Conservation (phyloP, 2,113 vertebrate species). For the Callopanchax toddi region DNA sequence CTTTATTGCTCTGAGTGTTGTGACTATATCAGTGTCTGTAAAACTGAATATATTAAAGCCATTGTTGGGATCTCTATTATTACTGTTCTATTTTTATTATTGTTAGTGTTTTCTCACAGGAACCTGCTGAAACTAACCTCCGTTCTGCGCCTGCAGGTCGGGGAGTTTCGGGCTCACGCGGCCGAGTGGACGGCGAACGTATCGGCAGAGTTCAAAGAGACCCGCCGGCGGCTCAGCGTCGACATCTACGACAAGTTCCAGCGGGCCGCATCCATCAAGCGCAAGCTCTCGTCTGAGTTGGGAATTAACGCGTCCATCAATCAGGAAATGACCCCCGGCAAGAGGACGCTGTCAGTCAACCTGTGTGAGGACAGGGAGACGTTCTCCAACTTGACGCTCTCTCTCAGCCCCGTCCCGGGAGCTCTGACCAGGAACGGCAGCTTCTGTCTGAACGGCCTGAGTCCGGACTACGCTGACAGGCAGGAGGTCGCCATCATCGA, state of each 20-base stretch:
- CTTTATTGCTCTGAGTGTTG: no score
- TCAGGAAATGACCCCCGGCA: conserved; percentile 93
- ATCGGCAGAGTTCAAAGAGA: conserved; percentile 98
- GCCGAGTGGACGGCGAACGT: conserved; percentile 98
- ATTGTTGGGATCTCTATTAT: no score
- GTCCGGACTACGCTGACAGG: conserved; percentile 86
- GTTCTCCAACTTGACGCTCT: conserved; percentile 78
- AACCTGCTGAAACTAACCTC: background rate
- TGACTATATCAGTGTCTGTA: no score
- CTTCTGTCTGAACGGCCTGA: conserved; percentile 96
- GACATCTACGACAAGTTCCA: conserved; percentile 99
- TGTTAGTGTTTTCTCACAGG: no score
- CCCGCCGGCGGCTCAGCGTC: conserved; percentile 91
- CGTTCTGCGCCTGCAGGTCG: conserved; percentile 81
- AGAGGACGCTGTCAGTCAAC: conserved; percentile 93
- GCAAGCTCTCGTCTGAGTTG: conserved; percentile 94
- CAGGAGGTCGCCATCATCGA: conserved; percentile 91
- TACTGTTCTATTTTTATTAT: no score
- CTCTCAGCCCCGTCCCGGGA: conserved; percentile 74
- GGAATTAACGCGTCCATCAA: conserved; percentile 81
- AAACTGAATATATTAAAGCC: no score
- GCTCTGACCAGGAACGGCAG: conserved; percentile 85
- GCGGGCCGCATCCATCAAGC: conserved; percentile 94
- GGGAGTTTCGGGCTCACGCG: conserved; percentile 95
- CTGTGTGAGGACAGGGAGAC: conserved; percentile 82